Conservation (phyloP, 2,113 vertebrate species). For the Rhinichthys klamathensis region DNA sequence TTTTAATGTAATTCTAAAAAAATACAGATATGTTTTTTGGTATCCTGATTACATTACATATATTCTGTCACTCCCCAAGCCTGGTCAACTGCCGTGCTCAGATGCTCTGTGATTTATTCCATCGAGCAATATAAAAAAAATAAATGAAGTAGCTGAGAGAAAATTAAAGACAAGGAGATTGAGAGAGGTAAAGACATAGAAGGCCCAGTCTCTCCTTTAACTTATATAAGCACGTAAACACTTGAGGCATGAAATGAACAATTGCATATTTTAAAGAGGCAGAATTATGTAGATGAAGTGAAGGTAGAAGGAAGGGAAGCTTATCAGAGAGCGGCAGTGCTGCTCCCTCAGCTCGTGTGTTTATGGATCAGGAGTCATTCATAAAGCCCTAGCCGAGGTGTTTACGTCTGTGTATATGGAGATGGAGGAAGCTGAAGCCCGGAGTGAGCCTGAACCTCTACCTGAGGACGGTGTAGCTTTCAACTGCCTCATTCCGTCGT, state of each 20-base stretch:
- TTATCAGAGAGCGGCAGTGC: slow-evolving; percentile 59
- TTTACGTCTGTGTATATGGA: slow-evolving; percentile 41
- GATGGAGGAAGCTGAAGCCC: slow-evolving; percentile 41
- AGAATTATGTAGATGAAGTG: slow-evolving; percentile 61
- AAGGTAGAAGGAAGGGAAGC: slow-evolving; percentile 50
- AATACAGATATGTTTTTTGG: background rate
- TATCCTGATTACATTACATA: background rate
- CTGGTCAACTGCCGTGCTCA: background rate
- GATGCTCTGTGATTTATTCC: slow-evolving; percentile 4
- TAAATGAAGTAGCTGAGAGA: background rate
- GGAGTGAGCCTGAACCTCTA: slow-evolving; percentile 36
- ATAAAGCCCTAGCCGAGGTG: slow-evolving; percentile 47
- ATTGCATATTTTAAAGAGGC: slow-evolving; percentile 52
- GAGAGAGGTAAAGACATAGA: background rate
- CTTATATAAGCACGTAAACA: slow-evolving; percentile 53
- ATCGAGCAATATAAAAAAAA: background rate
- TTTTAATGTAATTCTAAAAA: background rate
- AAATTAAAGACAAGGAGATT: slow-evolving; percentile 13
- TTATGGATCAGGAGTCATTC: slow-evolving; percentile 60
- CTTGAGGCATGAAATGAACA: slow-evolving; percentile 54
- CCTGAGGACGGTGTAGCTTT: slow-evolving; percentile 48
- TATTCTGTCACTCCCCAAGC: background rate
- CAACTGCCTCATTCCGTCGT: slow-evolving; percentile 29
- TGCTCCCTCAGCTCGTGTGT: slow-evolving; percentile 54
- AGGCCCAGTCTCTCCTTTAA: slow-evolving; percentile 32